phyloP scores from a whole-genome alignment of 2,888 invertebrate genomes.

The Heliconius erato region DNA sequence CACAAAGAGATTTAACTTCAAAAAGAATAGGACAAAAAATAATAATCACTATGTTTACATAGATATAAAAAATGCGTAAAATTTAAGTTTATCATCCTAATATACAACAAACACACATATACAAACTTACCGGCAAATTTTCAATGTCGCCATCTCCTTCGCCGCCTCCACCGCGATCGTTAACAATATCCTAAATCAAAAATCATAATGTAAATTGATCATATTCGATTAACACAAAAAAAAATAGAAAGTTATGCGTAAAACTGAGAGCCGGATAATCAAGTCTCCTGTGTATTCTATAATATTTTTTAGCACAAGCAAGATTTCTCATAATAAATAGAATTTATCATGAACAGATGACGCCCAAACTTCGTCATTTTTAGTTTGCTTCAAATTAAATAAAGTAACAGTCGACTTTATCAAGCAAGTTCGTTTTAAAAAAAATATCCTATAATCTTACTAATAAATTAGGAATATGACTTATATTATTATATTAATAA shows the following conservation, averaged over 20 bases:
- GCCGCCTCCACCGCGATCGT: conserved; percentile 79
- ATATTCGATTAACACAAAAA: neutral
- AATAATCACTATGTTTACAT: no score
- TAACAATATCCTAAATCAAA: conserved; percentile 74
- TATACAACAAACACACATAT: no score
- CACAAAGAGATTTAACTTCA: no score
- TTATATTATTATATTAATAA: neutral
- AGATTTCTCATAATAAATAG: neutral
- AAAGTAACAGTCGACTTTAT: no score
- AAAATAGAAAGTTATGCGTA: neutral
- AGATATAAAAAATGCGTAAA: neutral
- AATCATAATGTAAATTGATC: neutral
- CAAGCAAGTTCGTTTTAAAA: neutral
- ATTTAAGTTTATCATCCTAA: neutral
- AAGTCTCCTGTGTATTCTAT: no score
- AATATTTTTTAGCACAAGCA: neutral
- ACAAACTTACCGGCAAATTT: conserved; percentile 67
- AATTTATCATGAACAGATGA: neutral
- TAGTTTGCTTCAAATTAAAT: no score
- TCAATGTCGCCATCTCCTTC: conserved; percentile 75
- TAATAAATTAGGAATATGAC: neutral
- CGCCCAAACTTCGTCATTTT: neutral
- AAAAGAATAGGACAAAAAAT: no score
- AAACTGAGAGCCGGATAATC: neutral
- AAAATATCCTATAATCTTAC: neutral